Evolutionary conservation across 2,797 vertebrate species (phyloP).

Genomic region (Anableps anableps): DNA sequence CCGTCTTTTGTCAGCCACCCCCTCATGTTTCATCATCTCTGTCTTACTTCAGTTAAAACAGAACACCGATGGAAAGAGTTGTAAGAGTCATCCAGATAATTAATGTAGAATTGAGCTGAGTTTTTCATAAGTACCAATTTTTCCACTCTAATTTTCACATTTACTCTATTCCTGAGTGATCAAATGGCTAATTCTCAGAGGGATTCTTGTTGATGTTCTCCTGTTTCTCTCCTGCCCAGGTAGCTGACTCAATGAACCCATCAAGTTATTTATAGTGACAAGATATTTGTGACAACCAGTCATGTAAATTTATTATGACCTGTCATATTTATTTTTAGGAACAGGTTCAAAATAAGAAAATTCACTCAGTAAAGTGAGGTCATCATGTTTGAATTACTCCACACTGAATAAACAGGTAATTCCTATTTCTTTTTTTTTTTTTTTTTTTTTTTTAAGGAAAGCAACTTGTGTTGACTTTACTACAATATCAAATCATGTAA

Average conservation of each 20-base stretch:
- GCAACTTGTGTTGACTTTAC: neutral
- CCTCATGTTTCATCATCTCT: conserved; percentile 42
- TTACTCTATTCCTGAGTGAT: conserved; percentile 38
- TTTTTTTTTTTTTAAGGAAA: neutral
- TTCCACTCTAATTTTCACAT: conserved; percentile 31
- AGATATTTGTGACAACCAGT: conserved; percentile 23
- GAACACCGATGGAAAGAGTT: conserved; percentile 7
- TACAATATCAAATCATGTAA: neutral
- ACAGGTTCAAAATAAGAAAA: neutral
- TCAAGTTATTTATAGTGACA: conserved; percentile 32
- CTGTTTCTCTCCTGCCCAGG: conserved; percentile 2
- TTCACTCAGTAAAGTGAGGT: neutral
- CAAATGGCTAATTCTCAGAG: conserved; percentile 29
- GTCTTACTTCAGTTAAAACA: conserved; percentile 27
- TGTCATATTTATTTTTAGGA: conserved; percentile 15
- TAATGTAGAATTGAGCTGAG: conserved; percentile 30
- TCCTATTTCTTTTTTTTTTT: neutral
- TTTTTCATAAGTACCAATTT: conserved; percentile 47
- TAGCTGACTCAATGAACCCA: conserved; percentile 21
- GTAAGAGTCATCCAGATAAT: conserved; percentile 23
- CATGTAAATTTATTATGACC: conserved; percentile 22
- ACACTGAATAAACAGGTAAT: neutral
- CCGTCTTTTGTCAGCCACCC: conserved; percentile 62
- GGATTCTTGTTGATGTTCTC: conserved; percentile 16
- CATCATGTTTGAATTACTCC: neutral